phyloP scores from a whole-genome alignment of 92 coral and sea anemone species.

The Epizoanthus stellaris region DNA sequence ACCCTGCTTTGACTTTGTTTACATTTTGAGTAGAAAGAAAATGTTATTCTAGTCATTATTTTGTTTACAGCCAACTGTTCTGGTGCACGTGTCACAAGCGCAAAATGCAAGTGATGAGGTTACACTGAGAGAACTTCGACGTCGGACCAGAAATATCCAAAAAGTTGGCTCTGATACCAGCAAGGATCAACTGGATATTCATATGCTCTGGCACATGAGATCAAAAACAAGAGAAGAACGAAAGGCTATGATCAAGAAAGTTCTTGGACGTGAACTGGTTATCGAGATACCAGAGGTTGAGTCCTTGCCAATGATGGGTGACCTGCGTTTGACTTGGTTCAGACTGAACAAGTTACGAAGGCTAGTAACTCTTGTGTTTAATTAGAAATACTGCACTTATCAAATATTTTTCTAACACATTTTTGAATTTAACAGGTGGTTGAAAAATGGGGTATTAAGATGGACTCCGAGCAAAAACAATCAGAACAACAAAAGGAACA shows the following conservation, averaged over 20 bases:
- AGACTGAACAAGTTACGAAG: conserved; percentile 8
- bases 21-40: no score
- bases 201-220: conserved; percentile 6
- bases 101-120: conserved; percentile 8
- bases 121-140: background rate
- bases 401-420: background rate
- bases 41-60: background rate
- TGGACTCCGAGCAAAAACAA: background rate
- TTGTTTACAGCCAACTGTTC: conserved; percentile 15
- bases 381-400: background rate
- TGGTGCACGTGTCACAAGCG: conserved; percentile 32
- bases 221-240: background rate
- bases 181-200: conserved; percentile 3
- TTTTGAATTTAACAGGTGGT: background rate
- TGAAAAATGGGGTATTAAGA: background rate
- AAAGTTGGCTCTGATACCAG: conserved; percentile 8
- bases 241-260: background rate
- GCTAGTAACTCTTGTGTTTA: background rate
- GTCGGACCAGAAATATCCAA: conserved; percentile 5
- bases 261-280: conserved; percentile 1
- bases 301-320: conserved; percentile 6
- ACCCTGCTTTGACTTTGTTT: no score
- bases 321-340: background rate
- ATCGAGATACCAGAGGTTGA: conserved; percentile 3
- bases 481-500: background rate